Conservation (phyloP, 2,113 vertebrate species). For the Burhinus bistriatus region DNA sequence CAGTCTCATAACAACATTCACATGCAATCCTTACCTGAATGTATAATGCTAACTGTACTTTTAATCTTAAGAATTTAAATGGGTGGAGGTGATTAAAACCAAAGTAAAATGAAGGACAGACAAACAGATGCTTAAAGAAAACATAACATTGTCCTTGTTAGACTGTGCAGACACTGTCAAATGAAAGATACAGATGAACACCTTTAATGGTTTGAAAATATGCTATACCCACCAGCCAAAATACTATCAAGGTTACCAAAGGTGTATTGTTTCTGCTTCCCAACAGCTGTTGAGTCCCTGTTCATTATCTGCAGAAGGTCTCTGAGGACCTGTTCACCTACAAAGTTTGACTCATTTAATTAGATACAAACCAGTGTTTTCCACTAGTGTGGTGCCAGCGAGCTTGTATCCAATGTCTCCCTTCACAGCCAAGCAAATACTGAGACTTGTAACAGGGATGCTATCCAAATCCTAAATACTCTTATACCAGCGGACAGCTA, state of each 20-base stretch:
- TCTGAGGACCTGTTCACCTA: not conserved
- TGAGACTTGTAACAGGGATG: not conserved
- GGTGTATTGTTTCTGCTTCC: not conserved
- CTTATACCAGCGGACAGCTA: not conserved
- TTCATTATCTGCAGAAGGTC: not conserved
- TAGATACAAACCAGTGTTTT: not conserved
- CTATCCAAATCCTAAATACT: not conserved
- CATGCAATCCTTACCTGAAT: not conserved
- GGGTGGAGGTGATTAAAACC: not conserved
- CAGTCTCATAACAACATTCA: not conserved
- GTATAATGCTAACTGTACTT: not conserved
- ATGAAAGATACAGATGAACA: not conserved
- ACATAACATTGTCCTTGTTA: not conserved
- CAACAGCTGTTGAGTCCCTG: not conserved
- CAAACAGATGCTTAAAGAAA: not conserved
- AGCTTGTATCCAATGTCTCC: not conserved
- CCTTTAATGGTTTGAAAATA: not conserved
- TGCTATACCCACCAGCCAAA: not conserved
- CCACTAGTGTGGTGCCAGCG: not conserved
- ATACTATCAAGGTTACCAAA: not conserved
- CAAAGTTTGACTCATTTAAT: conserved; percentile 10
- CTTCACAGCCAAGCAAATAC: not conserved
- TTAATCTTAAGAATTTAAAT: not conserved
- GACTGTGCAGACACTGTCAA: not conserved
- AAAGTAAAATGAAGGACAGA: not conserved